Conservation (phyloP, 1,140 invertebrate species). For the Bemisia tabaci region DNA sequence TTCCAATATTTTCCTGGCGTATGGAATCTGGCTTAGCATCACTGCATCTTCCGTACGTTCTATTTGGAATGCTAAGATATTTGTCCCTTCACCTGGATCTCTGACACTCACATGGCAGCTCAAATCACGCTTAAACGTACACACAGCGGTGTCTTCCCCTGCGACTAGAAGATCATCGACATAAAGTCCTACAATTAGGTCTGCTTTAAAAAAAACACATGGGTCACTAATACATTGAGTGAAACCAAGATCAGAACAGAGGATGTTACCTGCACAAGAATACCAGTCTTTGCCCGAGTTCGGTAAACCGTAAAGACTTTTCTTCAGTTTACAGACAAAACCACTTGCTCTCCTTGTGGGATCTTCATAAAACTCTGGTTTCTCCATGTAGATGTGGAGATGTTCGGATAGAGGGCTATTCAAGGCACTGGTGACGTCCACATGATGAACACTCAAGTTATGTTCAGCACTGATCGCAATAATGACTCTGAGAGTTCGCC, state of each 20-base stretch:
- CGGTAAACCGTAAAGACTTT: neutral
- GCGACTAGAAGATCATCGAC: neutral
- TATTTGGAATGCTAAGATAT: neutral
- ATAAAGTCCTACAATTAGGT: neutral
- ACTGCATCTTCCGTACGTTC: neutral
- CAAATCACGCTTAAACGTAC: neutral
- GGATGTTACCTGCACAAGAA: neutral
- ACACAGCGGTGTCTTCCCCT: neutral
- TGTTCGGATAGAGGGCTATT: neutral
- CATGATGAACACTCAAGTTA: neutral
- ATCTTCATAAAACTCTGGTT: neutral
- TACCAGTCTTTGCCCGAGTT: neutral
- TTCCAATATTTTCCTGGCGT: neutral
- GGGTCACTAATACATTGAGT: neutral
- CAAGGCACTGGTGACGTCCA: conserved; percentile 1
- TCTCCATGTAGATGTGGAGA: neutral
- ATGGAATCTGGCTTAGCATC: neutral
- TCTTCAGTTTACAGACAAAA: neutral
- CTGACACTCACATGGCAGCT: neutral
- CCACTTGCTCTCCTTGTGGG: neutral
- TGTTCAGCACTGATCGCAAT: neutral
- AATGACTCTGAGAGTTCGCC: conserved; percentile 11
- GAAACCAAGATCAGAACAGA: neutral
- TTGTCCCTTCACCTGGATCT: neutral
- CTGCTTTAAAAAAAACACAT: neutral